Percentiles rank a stretch among this genome's conserved stretches.
These are phyloP conservation scores for Acrobasis suavella DNA, from an alignment of 2,888 invertebrate species.

Conservation along the genomic window DNA sequence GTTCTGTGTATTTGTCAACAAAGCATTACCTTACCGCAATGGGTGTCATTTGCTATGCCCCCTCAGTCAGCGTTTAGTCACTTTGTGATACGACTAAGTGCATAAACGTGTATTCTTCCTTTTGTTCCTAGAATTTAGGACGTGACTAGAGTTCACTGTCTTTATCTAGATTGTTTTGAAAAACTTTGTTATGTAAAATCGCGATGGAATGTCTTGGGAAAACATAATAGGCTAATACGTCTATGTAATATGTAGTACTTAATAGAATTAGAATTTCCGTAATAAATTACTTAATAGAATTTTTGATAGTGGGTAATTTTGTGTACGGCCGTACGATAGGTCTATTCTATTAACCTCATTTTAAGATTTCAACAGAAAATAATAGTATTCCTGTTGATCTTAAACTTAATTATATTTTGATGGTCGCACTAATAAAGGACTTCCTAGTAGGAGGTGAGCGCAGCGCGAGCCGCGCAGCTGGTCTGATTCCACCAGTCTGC, in stretches of 20 bases:
- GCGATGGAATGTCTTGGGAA: conserved; percentile 23
- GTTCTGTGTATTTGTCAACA: conserved; percentile 66
- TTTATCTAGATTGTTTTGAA: conserved; percentile 19
- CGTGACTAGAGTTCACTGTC: conserved; percentile 19
- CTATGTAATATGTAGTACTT: too few species aligned
- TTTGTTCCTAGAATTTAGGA: conserved; percentile 6
- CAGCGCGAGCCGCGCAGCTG: conserved; percentile 39
- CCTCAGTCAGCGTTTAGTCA: conserved; percentile 31
- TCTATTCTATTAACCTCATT: too few species aligned
- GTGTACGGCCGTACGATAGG: too few species aligned
- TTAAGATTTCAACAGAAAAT: background rate
- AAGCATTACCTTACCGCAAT: conserved; percentile 46
- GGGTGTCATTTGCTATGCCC: conserved; percentile 41
- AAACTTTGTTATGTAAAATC: conserved; percentile 26
- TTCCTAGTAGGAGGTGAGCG: conserved; percentile 65
- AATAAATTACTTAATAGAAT: background rate
- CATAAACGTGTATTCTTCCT: conserved; percentile 18
- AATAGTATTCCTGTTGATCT: background rate
- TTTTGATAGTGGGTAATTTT: background rate
- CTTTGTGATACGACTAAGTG: conserved; percentile 30
- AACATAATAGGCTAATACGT: conserved; percentile 3
- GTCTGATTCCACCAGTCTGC: conserved; percentile 64
- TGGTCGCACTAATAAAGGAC: conserved; percentile 54
- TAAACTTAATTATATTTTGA: conserved; percentile 34
- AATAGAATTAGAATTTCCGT: background rate